Conservation (phyloP, 1,140 invertebrate genomes). For the Phymastichus coffea region DNA sequence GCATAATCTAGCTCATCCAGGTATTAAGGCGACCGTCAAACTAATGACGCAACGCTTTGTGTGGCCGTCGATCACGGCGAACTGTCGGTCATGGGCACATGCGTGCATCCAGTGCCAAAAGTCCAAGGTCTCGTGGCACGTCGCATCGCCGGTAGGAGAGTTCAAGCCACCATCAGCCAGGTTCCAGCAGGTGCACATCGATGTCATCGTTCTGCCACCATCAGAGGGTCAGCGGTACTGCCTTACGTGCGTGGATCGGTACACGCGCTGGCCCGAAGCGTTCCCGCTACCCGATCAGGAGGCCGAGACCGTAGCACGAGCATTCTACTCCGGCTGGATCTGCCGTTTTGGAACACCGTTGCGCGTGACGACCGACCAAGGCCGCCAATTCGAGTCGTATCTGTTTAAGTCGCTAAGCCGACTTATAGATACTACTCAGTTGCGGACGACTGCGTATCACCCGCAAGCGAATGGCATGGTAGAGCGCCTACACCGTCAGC, state of each 20-base stretch:
- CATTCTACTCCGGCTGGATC: constrained; percentile 43
- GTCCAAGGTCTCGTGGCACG: neutral
- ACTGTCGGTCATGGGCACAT: too few relatives aligned
- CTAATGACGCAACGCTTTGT: too few relatives aligned
- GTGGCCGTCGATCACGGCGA: too few relatives aligned
- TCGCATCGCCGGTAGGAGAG: neutral
- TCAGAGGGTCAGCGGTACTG: constrained; percentile 22
- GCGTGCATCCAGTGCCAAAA: too few relatives aligned
- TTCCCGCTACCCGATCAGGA: constrained; percentile 33
- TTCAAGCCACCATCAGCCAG: neutral
- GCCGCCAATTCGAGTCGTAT: constrained; percentile 41
- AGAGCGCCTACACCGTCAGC: constrained; percentile 23
- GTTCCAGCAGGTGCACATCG: too few relatives aligned
- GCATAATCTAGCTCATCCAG: too few relatives aligned
- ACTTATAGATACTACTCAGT: too few relatives aligned
- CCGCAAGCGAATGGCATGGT: constrained; percentile 33
- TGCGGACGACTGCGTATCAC: too few relatives aligned
- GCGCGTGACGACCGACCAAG: too few relatives aligned
- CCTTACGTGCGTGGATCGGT: constrained; percentile 38
- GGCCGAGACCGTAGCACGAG: constrained; percentile 41
- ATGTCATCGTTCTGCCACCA: neutral
- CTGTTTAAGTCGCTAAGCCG: constrained; percentile 28
- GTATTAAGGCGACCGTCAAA: too few relatives aligned
- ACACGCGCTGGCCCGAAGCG: constrained; percentile 39
- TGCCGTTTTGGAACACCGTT: too few relatives aligned